A percentile compares a stretch with the other conserved stretches of the same genome.
Conservation (phyloP, 2,113 vertebrate genomes). For the Sebastes schlegelii region DNA sequence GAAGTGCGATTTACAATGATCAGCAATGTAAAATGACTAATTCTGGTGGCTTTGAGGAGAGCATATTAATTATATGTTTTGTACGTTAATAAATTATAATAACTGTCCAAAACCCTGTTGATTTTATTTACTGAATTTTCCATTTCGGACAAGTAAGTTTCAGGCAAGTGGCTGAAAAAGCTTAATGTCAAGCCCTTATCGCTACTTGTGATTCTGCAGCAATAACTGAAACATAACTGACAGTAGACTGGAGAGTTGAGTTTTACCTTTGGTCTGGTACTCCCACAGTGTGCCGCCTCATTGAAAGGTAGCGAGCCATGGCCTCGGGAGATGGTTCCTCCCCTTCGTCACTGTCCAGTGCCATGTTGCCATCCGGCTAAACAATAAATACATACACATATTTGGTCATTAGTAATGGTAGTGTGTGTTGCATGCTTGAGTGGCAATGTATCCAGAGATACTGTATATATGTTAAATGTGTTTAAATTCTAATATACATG, state of each 20-base stretch:
- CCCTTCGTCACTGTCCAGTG: slow-evolving; percentile 96
- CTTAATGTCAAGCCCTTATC: too few relatives aligned
- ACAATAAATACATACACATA: slow-evolving; percentile 28
- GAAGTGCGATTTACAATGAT: too few relatives aligned
- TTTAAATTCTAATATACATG: neutral
- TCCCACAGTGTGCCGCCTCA: slow-evolving; percentile 97
- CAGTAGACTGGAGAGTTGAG: neutral
- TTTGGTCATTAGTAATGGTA: neutral
- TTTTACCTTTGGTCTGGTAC: slow-evolving; percentile 94
- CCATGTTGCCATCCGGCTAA: slow-evolving; percentile 94
- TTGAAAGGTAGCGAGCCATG: slow-evolving; percentile 96
- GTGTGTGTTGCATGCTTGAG: neutral
- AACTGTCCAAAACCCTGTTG: too few relatives aligned
- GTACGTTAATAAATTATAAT: too few relatives aligned
- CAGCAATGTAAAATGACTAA: too few relatives aligned
- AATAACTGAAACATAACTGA: neutral
- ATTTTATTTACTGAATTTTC: too few relatives aligned
- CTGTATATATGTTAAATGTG: neutral
- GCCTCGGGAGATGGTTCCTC: slow-evolving; percentile 98
- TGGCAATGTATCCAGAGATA: neutral
- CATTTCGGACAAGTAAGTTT: too few relatives aligned
- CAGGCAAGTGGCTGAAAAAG: too few relatives aligned
- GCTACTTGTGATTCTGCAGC: neutral
- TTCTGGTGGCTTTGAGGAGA: too few relatives aligned
- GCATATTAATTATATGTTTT: too few relatives aligned